Evolutionary conservation across 2,797 vertebrate genomes (phyloP).

Genomic region (Hipposideros larvatus): DNA sequence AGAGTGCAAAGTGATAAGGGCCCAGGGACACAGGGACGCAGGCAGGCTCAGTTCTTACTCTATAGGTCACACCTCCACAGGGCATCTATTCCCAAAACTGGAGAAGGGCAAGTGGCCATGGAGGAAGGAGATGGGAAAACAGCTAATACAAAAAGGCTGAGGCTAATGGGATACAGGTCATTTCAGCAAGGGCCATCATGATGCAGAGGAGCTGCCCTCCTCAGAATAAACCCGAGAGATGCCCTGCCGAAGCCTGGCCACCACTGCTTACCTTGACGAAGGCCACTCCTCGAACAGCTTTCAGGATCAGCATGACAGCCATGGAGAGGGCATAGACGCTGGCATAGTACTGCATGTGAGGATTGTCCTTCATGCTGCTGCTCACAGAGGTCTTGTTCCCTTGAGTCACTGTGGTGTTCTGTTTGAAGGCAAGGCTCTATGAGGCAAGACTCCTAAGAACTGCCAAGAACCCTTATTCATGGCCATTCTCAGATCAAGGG

Average conservation of each 20-base stretch:
- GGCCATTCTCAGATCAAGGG: neutral
- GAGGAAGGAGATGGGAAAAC: too few relatives aligned
- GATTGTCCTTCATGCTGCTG: conserved; percentile 95
- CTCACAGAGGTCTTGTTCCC: conserved; percentile 92
- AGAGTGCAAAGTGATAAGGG: conserved; percentile 48
- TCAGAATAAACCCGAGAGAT: fast-evolving
- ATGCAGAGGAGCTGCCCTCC: neutral
- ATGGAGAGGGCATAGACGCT: conserved; percentile 94
- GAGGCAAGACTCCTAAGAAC: neutral
- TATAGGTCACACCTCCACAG: too few relatives aligned
- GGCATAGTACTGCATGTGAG: conserved; percentile 94
- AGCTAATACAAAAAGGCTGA: neutral
- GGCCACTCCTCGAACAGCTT: conserved; percentile 92
- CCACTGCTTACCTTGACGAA: conserved; percentile 93
- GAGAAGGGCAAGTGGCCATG: neutral
- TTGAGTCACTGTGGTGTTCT: conserved; percentile 91
- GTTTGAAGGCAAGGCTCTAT: conserved; percentile 75
- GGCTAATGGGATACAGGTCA: neutral
- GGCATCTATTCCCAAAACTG: neutral
- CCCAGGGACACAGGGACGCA: neutral
- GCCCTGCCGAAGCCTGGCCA: neutral
- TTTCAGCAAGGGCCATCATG: fast-evolving
- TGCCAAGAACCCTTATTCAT: neutral
- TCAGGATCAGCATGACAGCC: conserved; percentile 94
- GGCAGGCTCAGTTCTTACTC: neutral